These are phyloP conservation scores for Spodoptera exigua DNA, from an alignment of 2,888 invertebrate genomes.

Conservation along the genomic window DNA sequence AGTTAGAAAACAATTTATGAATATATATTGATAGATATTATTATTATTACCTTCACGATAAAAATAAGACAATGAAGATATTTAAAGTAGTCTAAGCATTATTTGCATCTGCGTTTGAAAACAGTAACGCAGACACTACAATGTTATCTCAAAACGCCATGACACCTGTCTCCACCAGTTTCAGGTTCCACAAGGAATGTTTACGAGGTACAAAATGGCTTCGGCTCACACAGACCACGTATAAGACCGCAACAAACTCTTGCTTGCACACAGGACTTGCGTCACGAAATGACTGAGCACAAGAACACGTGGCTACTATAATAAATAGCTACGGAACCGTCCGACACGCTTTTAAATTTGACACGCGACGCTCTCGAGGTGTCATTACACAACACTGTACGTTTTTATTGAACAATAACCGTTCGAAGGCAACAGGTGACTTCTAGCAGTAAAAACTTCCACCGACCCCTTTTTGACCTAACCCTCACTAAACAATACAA, in stretches of 20 bases:
- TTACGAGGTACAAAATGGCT: conserved; percentile 19
- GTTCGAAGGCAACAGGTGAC: conserved; percentile 79
- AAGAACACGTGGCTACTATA: conserved; percentile 23
- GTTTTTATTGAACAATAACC: conserved; percentile 82
- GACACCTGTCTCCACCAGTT: not conserved
- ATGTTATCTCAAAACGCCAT: not conserved
- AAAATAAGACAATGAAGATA: no score
- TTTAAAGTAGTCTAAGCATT: no score
- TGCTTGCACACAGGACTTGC: conserved; percentile 1
- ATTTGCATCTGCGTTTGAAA: no score
- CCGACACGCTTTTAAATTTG: conserved; percentile 65
- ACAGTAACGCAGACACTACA: not conserved
- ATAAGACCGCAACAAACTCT: conserved; percentile 25
- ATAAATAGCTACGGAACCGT: conserved; percentile 43
- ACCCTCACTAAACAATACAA: conserved; percentile 46
- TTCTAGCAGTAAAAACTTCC: conserved; percentile 66
- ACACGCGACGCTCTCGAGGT: conserved; percentile 56
- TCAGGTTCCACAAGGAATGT: not conserved
- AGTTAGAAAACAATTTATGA: no score
- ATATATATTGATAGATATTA: no score
- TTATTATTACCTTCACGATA: no score
- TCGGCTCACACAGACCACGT: not conserved
- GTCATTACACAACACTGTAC: conserved; percentile 73
- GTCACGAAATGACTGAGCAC: conserved; percentile 14
- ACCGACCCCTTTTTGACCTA: conserved; percentile 58